Conservation (phyloP, 1,140 invertebrate species). For the Gryllus bimaculatus region DNA sequence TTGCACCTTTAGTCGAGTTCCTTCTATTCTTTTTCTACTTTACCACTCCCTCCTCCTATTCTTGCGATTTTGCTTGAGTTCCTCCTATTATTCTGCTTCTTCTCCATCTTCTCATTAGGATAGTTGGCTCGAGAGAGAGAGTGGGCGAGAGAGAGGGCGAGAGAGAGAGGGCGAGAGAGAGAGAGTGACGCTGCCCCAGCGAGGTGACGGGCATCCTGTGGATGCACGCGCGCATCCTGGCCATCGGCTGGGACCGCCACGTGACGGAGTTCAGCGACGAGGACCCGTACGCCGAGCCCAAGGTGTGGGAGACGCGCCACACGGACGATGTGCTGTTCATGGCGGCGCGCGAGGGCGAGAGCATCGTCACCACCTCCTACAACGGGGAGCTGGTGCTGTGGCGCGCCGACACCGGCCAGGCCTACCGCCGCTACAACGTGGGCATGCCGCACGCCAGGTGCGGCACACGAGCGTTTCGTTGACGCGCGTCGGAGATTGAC, state of each 20-base stretch:
- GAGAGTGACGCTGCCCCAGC: background rate
- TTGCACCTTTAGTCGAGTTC: no score
- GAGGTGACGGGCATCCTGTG: constrained; percentile 34
- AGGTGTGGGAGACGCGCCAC: constrained; percentile 54
- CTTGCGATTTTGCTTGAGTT: no score
- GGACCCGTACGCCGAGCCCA: background rate
- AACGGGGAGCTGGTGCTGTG: constrained; percentile 68
- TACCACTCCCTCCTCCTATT: no score
- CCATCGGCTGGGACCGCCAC: constrained; percentile 56
- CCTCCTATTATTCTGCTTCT: no score
- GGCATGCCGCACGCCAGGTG: constrained; percentile 10
- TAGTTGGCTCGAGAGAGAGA: no score
- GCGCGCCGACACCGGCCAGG: constrained; percentile 60
- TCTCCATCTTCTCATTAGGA: no score
- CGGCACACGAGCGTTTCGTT: no score
- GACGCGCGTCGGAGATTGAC: no score
- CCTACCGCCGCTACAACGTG: constrained; percentile 37
- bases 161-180: no score
- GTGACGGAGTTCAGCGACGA: constrained; percentile 59
- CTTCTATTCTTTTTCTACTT: no score
- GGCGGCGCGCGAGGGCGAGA: constrained; percentile 46
- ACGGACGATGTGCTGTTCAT: constrained; percentile 60
- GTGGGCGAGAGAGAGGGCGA: no score
- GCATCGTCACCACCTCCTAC: constrained; percentile 47
- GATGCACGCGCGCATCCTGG: constrained; percentile 46